These are phyloP conservation scores for Drosophila tanythrix DNA, from an alignment of 2,888 invertebrate species.

Conservation along the genomic window DNA sequence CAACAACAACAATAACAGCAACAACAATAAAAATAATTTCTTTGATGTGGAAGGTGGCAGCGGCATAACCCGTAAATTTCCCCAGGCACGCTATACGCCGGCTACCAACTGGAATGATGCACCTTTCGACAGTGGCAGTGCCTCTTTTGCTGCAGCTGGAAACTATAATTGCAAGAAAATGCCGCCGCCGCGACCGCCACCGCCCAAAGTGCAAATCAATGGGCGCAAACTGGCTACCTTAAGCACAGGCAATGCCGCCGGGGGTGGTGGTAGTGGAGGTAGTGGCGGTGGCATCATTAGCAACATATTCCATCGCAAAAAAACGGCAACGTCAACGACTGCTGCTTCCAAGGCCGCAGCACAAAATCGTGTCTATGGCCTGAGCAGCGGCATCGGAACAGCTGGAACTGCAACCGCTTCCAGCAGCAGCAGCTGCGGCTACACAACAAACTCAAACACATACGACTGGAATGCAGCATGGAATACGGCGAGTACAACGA, in stretches of 20 bases:
- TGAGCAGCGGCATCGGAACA: slow-evolving; percentile 72
- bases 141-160: background rate
- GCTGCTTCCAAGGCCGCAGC: slow-evolving; percentile 65
- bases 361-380: slow-evolving; percentile 76
- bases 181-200: slow-evolving; percentile 84
- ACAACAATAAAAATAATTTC: slow-evolving; percentile 44
- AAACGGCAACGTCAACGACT: slow-evolving; percentile 62
- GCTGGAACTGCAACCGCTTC: slow-evolving; percentile 14
- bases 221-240: slow-evolving; percentile 65
- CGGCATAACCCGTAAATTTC: slow-evolving; percentile 83
- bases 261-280: slow-evolving; percentile 27
- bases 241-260: slow-evolving; percentile 16
- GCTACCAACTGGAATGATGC: slow-evolving; percentile 84
- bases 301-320: slow-evolving; percentile 83
- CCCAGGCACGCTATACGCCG: slow-evolving; percentile 83
- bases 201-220: slow-evolving; percentile 79
- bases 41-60: slow-evolving; percentile 40
- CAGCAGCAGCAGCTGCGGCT: slow-evolving; percentile 5
- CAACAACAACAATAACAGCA: slow-evolving; percentile 51
- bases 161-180: slow-evolving; percentile 74
- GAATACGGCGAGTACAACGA: slow-evolving; percentile 61
- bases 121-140: slow-evolving; percentile 71
- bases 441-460: slow-evolving; percentile 20
- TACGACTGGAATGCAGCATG: slow-evolving; percentile 80
- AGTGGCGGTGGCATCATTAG: slow-evolving; percentile 70